These are phyloP conservation scores for Drosophila algonquin DNA, from an alignment of 2,888 invertebrate species.

Conservation along the genomic window DNA sequence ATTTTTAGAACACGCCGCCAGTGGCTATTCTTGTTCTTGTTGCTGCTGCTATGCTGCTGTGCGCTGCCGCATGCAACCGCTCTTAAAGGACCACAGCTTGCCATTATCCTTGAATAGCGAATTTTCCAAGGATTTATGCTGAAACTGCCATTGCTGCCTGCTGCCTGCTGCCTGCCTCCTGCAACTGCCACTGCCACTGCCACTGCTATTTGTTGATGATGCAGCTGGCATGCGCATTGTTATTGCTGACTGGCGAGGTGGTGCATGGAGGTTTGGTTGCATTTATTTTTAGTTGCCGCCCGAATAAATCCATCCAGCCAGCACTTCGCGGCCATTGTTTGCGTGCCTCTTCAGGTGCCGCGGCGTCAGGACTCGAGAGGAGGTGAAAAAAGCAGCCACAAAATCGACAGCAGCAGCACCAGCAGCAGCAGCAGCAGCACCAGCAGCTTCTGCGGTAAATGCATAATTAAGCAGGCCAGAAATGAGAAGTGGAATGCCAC, in stretches of 20 bases:
- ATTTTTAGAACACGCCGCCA: constrained; percentile 72
- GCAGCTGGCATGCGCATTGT: constrained; percentile 57
- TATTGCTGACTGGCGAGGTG: constrained; percentile 60
- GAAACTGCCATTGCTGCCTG: constrained; percentile 21
- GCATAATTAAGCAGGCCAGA: constrained; percentile 42
- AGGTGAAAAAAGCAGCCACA: not conserved
- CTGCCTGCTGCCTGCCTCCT: constrained; percentile 15
- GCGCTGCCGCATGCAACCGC: constrained; percentile 61
- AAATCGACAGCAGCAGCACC: not conserved
- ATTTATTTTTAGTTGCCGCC: constrained; percentile 67
- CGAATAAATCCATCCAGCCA: constrained; percentile 58
- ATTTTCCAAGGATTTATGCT: constrained; percentile 71
- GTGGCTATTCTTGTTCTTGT: constrained; percentile 45
- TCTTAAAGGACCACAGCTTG: constrained; percentile 71
- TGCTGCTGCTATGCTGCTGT: constrained; percentile 35
- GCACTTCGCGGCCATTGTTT: constrained; percentile 41
- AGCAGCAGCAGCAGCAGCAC: not conserved
- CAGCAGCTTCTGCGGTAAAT: constrained; percentile 24
- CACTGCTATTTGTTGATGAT: constrained; percentile 31
- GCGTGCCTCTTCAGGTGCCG: not conserved
- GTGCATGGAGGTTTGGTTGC: constrained; percentile 51
- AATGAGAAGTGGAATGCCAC: constrained; percentile 14
- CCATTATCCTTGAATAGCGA: constrained; percentile 79
- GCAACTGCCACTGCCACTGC: constrained; percentile 3
- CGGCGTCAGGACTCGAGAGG: not conserved